A percentile compares a stretch with the other conserved stretches of the same genome.
Conservation (phyloP, 1,140 invertebrate species). For the Stegodyphus dumicola region DNA sequence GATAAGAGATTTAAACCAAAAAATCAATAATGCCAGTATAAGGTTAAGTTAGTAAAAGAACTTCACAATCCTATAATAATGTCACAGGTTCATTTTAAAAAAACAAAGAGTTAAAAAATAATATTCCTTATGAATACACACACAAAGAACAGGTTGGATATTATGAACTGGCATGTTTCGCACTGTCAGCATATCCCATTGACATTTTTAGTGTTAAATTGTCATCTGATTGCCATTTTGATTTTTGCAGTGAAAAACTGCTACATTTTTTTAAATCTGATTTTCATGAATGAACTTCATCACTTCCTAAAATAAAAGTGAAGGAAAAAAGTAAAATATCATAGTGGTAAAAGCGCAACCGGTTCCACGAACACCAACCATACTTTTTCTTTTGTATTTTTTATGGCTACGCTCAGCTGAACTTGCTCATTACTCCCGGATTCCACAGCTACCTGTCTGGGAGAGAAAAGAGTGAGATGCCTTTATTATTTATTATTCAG, state of each 20-base stretch:
- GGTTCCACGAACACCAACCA: conserved; percentile 7
- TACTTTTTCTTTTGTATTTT: conserved; percentile 10
- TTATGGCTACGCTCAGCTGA: conserved; percentile 41
- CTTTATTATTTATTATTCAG: conserved; percentile 35
- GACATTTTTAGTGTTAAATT: background rate
- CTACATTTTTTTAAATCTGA: background rate
- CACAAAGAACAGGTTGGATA: too few relatives aligned
- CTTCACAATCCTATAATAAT: too few relatives aligned
- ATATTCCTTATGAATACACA: too few relatives aligned
- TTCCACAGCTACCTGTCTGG: conserved; percentile 38
- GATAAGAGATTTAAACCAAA: too few relatives aligned
- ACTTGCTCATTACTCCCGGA: conserved; percentile 48
- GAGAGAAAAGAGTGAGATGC: conserved; percentile 6
- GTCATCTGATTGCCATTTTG: background rate
- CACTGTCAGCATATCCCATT: too few relatives aligned
- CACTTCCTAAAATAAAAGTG: background rate
- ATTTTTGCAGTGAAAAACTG: background rate
- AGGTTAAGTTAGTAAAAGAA: too few relatives aligned
- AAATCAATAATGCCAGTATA: too few relatives aligned
- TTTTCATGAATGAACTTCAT: background rate
- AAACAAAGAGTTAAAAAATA: too few relatives aligned
- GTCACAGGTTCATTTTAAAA: too few relatives aligned
- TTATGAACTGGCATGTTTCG: too few relatives aligned
- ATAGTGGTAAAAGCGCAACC: conserved; percentile 17
- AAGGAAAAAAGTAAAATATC: background rate